Base-by-base conservation (phyloP, 35 echinoderm and acorn worm species). In the Ophioderma brevispina region DNA sequence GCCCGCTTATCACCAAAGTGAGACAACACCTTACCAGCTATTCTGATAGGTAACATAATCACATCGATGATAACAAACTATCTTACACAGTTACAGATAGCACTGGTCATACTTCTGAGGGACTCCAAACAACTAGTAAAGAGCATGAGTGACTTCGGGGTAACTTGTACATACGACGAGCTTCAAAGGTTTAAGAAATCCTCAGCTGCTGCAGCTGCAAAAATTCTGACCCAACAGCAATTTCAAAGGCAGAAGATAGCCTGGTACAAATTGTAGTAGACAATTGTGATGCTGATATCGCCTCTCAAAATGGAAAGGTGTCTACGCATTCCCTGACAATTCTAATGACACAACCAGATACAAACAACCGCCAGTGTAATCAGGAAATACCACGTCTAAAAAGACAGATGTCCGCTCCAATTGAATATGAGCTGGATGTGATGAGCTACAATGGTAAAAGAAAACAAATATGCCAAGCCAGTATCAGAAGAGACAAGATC, bases 261-360 rank as follows among this genome's bases (percentile, higher is more conserved):
- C 39, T 94, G 0, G 87, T 94, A 10, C 87, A 89, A 46, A 43
- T 84, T 77, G 87, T 94, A 0, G 87, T 50, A 39, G 92, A 94
- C 32, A 94, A 94, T 76, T 94, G 89, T 80, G 92, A 94, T 84
- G 40, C 91, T 6, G 21, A 94, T 19, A 94, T 94, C 35, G 13
- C 86, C 32, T 94, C 92, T 0, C 92, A 25, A n/a, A 93, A 93
- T 84, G 91, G 91, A 17, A 76, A 82, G 35, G 13, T 36, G 25
- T 76, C 91, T 39, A 93, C 91, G 0, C 91, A 93, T 83, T 75
- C 82, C 15, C 40, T 94, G 55, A 87, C 92, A 28, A n/a, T 94
- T 21, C 40, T 94, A 4, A 83, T 90, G 13, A 94, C 79, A n/a
- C 92, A 94, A 85, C 55, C 80, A 78, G 85, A 64, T 76, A 41